Evolutionary conservation across 2,113 vertebrate species (phyloP).

Genomic region (Boulengerochromis microlepis): DNA sequence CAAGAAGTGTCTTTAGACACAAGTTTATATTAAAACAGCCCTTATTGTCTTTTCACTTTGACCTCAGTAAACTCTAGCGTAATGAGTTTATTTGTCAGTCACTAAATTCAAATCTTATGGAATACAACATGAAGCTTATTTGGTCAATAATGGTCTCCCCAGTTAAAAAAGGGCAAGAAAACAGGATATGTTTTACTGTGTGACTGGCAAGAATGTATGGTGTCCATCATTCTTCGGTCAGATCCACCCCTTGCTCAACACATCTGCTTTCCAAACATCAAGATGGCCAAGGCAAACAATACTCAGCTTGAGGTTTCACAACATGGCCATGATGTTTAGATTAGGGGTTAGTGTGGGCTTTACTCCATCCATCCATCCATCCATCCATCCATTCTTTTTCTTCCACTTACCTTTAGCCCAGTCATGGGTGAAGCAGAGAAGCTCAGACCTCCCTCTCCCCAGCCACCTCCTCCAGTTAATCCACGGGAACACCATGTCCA

Average conservation of each 20-base stretch:
- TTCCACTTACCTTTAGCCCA: neutral
- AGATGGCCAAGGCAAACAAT: neutral
- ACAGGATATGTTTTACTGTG: neutral
- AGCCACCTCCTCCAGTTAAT: neutral
- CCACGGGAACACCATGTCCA: neutral
- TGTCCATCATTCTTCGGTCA: neutral
- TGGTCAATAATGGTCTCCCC: neutral
- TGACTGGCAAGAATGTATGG: neutral
- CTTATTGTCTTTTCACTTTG: neutral
- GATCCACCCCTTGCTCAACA: neutral
- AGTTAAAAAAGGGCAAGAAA: neutral
- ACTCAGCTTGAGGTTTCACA: neutral
- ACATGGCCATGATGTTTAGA: neutral
- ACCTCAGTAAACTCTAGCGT: neutral
- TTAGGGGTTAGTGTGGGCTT: neutral
- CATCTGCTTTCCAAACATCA: neutral
- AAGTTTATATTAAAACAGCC: neutral
- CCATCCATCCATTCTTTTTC: neutral
- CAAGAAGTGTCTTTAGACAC: neutral
- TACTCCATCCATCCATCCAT: neutral
- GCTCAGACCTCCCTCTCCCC: neutral
- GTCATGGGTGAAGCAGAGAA: neutral
- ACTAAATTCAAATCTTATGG: neutral
- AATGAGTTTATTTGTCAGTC: neutral
- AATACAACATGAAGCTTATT: neutral